Base-by-base conservation (phyloP, 2,888 invertebrate species). In the Ophraella communa region DNA sequence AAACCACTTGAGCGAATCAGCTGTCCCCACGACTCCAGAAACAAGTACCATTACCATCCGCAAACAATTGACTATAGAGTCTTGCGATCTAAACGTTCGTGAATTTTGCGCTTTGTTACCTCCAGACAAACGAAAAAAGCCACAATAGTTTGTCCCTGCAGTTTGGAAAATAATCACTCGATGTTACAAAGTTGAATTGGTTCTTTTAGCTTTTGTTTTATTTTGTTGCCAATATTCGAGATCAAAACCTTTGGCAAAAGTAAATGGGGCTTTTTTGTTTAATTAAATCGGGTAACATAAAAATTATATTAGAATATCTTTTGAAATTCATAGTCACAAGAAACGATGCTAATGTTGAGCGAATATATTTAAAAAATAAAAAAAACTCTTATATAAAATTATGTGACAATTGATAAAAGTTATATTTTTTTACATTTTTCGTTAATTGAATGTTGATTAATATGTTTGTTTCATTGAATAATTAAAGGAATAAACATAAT, bases 91-190 rank as follows among this genome's bases (percentile, higher is more conserved):
- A 71, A 76, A 72, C 71, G 66, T 63, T 63, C 27, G 71, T 73
- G 75, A 74, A 77, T 79, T 79, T 79, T 74, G 71, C 76, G 78
- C 78, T 78, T 80, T 80, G 79, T 80, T 80, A 71, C 80, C 79
- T 78, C 76, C 74, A 76, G 78, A 80, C 79, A 79, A 79, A 73
- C 66, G 55, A 71, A 66, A 73, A 66, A 70, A 71, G 70, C 74
- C 75, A 76, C 75, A 77, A 76, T 74, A 56, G 52, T 52, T 55
- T 47, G 21, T 53, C 30, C 54, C 58, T 49, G 56, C 45, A 57
- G 52, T 53, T 54, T 23, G 42, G 27, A 62, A 57, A 61, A 54
- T 58, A 60, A 60, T 61, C 55, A 53, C 64, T 69, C 65, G 73
- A 73, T 77, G 76, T 76, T 73, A 64, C 76, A 66, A 75, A 69